phyloP scores from a whole-genome alignment of 2,113 vertebrate species.

The Lycocorax pyrrhopterus region DNA sequence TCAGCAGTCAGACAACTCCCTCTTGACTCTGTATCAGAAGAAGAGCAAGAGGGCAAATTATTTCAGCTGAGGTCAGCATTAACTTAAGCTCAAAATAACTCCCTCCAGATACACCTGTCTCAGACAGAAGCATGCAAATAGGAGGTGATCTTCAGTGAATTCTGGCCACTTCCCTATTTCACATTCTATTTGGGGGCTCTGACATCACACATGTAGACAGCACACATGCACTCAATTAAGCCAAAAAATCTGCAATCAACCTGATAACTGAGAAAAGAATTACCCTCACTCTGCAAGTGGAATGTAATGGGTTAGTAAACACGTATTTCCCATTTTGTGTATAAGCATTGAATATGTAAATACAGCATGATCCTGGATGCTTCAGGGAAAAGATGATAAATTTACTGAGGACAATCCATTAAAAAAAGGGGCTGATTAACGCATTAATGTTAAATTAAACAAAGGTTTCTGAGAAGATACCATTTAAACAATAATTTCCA shows the following conservation, averaged over 20 bases:
- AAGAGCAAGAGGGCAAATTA: constrained; percentile 27
- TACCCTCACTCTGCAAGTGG: neutral
- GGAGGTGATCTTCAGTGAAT: neutral
- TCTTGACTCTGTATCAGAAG: constrained; percentile 25
- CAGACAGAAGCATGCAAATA: neutral
- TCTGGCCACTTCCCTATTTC: constrained; percentile 16
- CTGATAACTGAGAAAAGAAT: neutral
- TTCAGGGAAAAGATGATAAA: neutral
- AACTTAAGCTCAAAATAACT: constrained; percentile 43
- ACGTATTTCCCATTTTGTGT: neutral
- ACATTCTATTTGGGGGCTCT: neutral
- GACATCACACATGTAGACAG: neutral
- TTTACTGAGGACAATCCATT: neutral
- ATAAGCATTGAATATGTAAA: neutral
- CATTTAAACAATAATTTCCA: neutral
- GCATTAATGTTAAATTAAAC: neutral
- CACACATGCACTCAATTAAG: neutral
- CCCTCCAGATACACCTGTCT: constrained; percentile 59
- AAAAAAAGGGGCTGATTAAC: neutral
- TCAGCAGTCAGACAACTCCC: constrained; percentile 45
- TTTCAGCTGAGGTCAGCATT: constrained; percentile 56
- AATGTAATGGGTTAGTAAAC: neutral
- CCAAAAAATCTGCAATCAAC: neutral
- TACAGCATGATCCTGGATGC: neutral
- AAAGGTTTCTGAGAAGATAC: neutral